A percentile compares a stretch with the other conserved stretches of the same genome.
Conservation (phyloP, 1,140 invertebrate species). For the Marisa cornuarietis region DNA sequence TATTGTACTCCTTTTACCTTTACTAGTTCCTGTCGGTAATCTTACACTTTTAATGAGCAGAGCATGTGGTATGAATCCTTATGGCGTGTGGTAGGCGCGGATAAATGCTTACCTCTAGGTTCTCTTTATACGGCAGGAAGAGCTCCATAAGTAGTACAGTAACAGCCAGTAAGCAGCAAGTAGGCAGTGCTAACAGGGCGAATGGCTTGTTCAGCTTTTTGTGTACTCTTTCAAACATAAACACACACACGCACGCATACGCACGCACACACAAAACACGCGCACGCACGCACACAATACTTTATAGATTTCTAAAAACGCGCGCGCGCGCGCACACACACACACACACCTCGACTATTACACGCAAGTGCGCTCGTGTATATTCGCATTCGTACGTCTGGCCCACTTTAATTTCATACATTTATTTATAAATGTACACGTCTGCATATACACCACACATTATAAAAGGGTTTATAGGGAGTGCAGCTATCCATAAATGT, state of each 20-base stretch:
- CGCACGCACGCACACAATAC: conserved; percentile 11
- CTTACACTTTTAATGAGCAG: too few species aligned
- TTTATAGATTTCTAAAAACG: neutral
- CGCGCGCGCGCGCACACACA: neutral
- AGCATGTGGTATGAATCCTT: too few species aligned
- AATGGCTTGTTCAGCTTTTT: conserved; percentile 42
- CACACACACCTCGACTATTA: neutral
- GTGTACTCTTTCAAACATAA: conserved; percentile 40
- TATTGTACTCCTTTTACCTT: too few species aligned
- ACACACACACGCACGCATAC: conserved; percentile 15
- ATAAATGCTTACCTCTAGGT: conserved; percentile 37
- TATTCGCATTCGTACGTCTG: neutral
- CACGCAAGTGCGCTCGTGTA: neutral
- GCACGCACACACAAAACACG: too few species aligned
- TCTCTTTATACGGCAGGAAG: conserved; percentile 45
- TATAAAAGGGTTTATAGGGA: too few species aligned
- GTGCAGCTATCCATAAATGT: too few species aligned
- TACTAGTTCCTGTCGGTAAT: too few species aligned
- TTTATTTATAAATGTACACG: too few species aligned
- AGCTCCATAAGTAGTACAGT: conserved; percentile 43
- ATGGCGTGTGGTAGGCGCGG: too few species aligned
- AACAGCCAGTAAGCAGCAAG: conserved; percentile 29
- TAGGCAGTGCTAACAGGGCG: conserved; percentile 44
- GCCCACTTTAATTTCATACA: neutral
- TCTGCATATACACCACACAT: too few species aligned